Conservation (phyloP, 1,140 invertebrate genomes). For the Drosophila subobscura region DNA sequence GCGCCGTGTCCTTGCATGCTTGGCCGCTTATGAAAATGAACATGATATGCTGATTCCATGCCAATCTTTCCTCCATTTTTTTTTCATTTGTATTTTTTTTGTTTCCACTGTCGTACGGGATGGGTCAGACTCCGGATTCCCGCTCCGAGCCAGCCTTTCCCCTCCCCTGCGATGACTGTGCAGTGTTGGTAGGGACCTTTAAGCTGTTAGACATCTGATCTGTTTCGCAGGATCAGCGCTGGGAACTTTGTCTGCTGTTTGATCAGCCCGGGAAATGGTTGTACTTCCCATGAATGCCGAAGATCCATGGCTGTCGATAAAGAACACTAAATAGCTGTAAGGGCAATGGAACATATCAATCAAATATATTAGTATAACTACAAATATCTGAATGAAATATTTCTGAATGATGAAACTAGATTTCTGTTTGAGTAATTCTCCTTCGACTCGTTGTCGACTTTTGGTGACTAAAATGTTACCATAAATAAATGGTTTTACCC, state of each 20-base stretch:
- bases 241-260: not conserved
- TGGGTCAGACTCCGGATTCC: slow-evolving; percentile 1
- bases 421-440: too few relatives aligned
- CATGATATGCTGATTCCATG: slow-evolving; percentile 75
- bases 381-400: not conserved
- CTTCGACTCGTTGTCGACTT: too few relatives aligned
- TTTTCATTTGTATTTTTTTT: not conserved
- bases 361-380: too few relatives aligned
- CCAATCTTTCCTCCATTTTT: slow-evolving; percentile 4
- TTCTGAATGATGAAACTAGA: too few relatives aligned
- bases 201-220: slow-evolving; percentile 1
- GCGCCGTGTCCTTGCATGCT: slow-evolving; percentile 60
- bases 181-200: slow-evolving; percentile 44
- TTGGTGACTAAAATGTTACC: too few relatives aligned
- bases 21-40: slow-evolving; percentile 71
- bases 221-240: too few relatives aligned
- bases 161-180: slow-evolving; percentile 41
- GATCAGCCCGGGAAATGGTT: not conserved
- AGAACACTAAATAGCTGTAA: too few relatives aligned
- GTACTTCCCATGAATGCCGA: too few relatives aligned
- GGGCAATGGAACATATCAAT: too few relatives aligned
- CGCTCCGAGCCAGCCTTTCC: too few relatives aligned
- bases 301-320: too few relatives aligned
- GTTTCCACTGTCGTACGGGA: not conserved
- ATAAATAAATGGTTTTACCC: too few relatives aligned